These are phyloP conservation scores for Aleiodes testaceus DNA, from an alignment of 2,888 invertebrate species.

Conservation along the genomic window DNA sequence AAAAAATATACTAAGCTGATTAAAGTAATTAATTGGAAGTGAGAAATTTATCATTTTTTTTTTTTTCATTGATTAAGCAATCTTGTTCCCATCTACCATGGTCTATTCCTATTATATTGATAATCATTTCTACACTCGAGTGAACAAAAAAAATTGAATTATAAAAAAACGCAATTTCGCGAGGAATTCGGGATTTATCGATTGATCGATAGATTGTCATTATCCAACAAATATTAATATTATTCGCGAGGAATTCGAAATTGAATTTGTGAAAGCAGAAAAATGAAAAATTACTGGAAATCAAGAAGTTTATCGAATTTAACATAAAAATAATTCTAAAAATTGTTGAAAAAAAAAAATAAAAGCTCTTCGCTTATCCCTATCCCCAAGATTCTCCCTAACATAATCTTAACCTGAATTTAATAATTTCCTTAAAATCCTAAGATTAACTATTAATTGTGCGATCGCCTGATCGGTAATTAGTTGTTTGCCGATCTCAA, in stretches of 20 bases:
- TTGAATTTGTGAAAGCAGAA: background rate
- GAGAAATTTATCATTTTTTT: background rate
- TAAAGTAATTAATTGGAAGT: background rate
- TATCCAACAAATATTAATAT: conserved; percentile 4
- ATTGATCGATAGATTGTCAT: conserved; percentile 26
- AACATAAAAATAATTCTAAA: background rate
- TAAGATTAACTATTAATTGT: conserved; percentile 19
- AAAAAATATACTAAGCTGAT: conserved; percentile 9
- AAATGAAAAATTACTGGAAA: conserved; percentile 1
- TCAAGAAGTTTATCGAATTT: background rate
- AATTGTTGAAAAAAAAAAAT: background rate
- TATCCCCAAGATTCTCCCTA: conserved; percentile 18
- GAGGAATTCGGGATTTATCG: background rate
- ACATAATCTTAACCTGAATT: background rate
- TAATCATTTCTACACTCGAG: background rate
- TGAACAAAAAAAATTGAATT: background rate
- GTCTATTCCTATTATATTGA: conserved; percentile 3
- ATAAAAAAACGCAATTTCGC: background rate
- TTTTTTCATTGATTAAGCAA: background rate
- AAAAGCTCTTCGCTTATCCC: conserved; percentile 4
- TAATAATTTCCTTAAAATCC: too few species aligned
- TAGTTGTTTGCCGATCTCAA: conserved; percentile 8
- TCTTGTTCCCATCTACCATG: conserved; percentile 33
- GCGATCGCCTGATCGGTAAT: conserved; percentile 28
- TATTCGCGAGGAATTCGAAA: background rate